Base-by-base conservation (phyloP, 2,113 vertebrate species). In the Greenwoodochromis staneri region DNA sequence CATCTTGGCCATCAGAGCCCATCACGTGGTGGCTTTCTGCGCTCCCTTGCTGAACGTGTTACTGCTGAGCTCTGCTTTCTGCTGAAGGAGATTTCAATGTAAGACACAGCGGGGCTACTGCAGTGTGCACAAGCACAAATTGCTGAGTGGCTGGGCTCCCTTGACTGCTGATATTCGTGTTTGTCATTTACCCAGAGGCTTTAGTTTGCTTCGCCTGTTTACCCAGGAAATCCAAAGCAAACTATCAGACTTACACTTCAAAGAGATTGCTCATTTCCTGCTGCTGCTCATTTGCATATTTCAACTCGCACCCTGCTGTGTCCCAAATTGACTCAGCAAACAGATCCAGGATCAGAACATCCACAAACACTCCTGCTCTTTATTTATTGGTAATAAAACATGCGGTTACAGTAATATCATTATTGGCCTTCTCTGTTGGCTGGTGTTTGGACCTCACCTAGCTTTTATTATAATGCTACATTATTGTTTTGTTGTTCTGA, bases 211-310 rank as follows among this genome's bases (percentile, higher is more conserved):
- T 83, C 14, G 11, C 36, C 59, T 42, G 84, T 93, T 94, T 94
- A 90, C 94, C 89, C 85, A 85, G 89, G 89, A 94, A 92, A 92
- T 88, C 89, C 55, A 91, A 90, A 93, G 89, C 69, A 82, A 88
- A 92, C 84, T 91, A 87, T 90, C 54, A 49, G 90, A 87, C 63
- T 86, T 87, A 36, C 81, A 94, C 94, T 93, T 96, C 92, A 95
- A 95, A 95, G 95, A 91, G 87, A 93, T 87, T 76, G 21, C 45
- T 81, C 81, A 87, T 83, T 91, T 88, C 63, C 34, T 29, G 11
- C 57, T 87, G 85, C 86, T 91, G 89, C 89, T 88, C 88, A 85
- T 95, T 95, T 95, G 89, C 93, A 95, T 95, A 88, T 89, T 91
- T 89, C 78, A 34, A 24, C 76, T 80, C 3, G 4, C 87, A 91